phyloP scores from a whole-genome alignment of 2,888 invertebrate genomes.

The Fragum fragum region DNA sequence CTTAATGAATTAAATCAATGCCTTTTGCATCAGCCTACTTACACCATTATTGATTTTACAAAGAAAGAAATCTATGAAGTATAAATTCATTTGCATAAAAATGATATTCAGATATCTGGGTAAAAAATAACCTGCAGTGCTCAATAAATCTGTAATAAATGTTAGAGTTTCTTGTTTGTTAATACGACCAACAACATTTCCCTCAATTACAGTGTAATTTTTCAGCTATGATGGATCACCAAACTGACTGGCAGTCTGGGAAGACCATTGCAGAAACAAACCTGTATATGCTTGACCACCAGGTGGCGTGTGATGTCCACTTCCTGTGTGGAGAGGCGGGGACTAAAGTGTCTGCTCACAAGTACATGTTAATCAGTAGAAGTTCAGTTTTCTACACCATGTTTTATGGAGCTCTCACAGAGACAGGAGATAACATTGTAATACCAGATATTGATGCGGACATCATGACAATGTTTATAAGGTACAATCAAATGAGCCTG shows the following conservation, averaged over 20 bases:
- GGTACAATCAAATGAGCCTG: constrained; percentile 41
- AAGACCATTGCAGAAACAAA: constrained; percentile 44
- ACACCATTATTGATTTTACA: no score
- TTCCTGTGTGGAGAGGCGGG: constrained; percentile 39
- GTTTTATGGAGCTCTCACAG: constrained; percentile 59
- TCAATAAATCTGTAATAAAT: no score
- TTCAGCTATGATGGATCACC: neutral
- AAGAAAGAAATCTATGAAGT: no score
- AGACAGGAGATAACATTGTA: constrained; percentile 42
- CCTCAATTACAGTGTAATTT: no score
- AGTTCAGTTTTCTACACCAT: constrained; percentile 58
- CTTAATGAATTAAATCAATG: no score
- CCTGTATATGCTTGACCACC: constrained; percentile 54
- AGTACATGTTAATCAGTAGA: constrained; percentile 58
- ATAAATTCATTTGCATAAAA: no score
- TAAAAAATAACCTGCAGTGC: no score
- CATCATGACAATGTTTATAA: constrained; percentile 50
- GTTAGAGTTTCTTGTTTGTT: no score
- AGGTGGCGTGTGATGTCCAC: constrained; percentile 53
- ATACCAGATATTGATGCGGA: constrained; percentile 62
- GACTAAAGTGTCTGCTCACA: constrained; percentile 43
- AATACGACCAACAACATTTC: no score
- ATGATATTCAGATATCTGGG: no score
- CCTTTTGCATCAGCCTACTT: no score
- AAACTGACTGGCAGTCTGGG: constrained; percentile 52